Evolutionary conservation across 2,113 vertebrate genomes (phyloP).

Genomic region (Loxodonta africana): DNA sequence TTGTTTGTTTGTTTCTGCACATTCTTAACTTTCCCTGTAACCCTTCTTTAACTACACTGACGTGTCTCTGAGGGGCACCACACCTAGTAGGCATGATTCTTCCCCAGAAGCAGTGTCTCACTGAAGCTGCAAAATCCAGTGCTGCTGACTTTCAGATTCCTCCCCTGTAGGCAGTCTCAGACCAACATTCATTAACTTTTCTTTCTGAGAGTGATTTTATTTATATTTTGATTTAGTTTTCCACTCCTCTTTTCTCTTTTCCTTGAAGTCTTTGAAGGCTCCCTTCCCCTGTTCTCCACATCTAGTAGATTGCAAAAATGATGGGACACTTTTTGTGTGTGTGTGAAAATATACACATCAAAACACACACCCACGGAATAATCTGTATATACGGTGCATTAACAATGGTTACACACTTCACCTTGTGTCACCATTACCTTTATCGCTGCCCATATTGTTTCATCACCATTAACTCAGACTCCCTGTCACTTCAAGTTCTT

Average conservation of each 20-base stretch:
- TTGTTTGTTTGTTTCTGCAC: too few relatives aligned
- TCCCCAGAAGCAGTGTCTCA: neutral
- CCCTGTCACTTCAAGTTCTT: too few relatives aligned
- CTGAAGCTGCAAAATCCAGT: neutral
- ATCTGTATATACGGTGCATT: too few relatives aligned
- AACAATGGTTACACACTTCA: too few relatives aligned
- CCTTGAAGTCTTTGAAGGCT: neutral
- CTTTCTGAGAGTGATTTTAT: too few relatives aligned
- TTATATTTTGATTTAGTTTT: neutral
- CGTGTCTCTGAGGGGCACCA: neutral
- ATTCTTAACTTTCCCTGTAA: neutral
- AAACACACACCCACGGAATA: too few relatives aligned
- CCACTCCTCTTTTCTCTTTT: neutral
- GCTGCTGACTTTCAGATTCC: too few relatives aligned
- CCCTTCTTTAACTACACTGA: neutral
- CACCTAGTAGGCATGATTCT: neutral
- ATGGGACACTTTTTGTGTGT: too few relatives aligned
- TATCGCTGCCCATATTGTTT: too few relatives aligned
- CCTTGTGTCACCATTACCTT: too few relatives aligned
- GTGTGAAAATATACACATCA: too few relatives aligned
- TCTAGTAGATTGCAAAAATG: neutral
- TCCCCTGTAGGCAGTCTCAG: neutral
- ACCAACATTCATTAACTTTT: neutral
- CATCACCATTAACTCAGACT: too few relatives aligned
- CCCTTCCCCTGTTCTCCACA: neutral